phyloP scores from a whole-genome alignment of 2,797 vertebrate genomes.

The Mus spretus region DNA sequence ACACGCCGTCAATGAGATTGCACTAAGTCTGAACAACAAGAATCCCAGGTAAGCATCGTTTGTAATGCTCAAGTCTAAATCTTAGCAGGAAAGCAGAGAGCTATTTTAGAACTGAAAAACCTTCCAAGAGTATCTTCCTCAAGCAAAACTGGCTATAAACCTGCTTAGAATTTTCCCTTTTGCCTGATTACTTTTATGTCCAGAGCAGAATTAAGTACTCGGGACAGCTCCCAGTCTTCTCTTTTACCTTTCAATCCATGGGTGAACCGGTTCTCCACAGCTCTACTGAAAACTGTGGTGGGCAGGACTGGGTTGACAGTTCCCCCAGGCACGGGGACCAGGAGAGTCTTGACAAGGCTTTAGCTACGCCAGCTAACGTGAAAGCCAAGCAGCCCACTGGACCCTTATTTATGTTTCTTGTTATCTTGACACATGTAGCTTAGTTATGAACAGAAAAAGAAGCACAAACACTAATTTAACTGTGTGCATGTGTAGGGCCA shows the following conservation, averaged over 20 bases:
- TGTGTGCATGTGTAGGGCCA: not conserved
- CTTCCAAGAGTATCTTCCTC: not conserved
- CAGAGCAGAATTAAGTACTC: not conserved
- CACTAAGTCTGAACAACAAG: slow-evolving; percentile 97
- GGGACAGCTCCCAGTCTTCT: not conserved
- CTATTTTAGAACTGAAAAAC: not conserved
- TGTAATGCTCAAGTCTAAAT: not conserved
- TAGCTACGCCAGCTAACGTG: not conserved
- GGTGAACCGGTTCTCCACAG: not conserved
- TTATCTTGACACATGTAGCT: not conserved
- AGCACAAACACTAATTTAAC: not conserved
- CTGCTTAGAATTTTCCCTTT: slow-evolving; percentile 1
- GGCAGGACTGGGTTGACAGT: not conserved
- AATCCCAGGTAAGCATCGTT: slow-evolving; percentile 94
- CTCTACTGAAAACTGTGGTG: not conserved
- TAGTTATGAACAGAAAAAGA: slow-evolving; percentile 13
- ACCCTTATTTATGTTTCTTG: not conserved
- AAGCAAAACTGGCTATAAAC: not conserved
- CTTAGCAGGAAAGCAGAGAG: not conserved
- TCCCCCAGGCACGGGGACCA: not conserved
- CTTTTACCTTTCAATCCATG: slow-evolving; percentile 20
- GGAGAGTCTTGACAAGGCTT: not conserved
- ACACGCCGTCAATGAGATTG: slow-evolving; percentile 98
- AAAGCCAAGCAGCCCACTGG: not conserved
- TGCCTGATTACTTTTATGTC: not conserved